These are phyloP conservation scores for Leptodactylus fallax DNA, from an alignment of 2,797 vertebrate genomes.

Conservation along the genomic window DNA sequence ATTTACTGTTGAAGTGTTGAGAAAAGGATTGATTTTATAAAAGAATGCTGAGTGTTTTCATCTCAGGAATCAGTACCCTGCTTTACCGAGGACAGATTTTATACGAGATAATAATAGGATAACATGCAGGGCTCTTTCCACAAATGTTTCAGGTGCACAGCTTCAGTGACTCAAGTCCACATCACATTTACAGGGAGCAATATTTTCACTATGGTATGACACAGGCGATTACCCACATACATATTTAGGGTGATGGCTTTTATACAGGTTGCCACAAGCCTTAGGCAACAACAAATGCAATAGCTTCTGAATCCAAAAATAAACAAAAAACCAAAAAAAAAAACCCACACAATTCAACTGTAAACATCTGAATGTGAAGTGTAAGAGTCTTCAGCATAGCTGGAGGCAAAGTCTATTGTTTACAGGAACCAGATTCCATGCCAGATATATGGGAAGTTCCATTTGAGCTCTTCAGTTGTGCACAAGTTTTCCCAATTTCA, in stretches of 20 bases:
- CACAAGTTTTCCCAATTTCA: not conserved
- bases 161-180: not conserved
- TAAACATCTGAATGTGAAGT: conserved; percentile 39
- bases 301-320: not conserved
- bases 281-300: not conserved
- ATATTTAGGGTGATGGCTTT: not conserved
- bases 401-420: not conserved
- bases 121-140: not conserved
- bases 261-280: not conserved
- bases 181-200: conserved; percentile 32
- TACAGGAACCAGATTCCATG: not conserved
- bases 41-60: not conserved
- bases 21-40: not conserved
- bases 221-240: not conserved
- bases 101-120: not conserved
- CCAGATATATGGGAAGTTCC: not conserved
- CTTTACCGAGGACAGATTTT: not conserved
- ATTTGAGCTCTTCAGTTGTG: conserved; percentile 26
- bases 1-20: not conserved
- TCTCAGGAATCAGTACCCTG: conserved; percentile 22
- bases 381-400: not conserved
- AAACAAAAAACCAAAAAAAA: not conserved
- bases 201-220: not conserved
- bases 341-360: conserved; percentile 9
- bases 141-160: not conserved